Base-by-base conservation (phyloP, 2,888 invertebrate genomes). In the Tyria jacobaeae region DNA sequence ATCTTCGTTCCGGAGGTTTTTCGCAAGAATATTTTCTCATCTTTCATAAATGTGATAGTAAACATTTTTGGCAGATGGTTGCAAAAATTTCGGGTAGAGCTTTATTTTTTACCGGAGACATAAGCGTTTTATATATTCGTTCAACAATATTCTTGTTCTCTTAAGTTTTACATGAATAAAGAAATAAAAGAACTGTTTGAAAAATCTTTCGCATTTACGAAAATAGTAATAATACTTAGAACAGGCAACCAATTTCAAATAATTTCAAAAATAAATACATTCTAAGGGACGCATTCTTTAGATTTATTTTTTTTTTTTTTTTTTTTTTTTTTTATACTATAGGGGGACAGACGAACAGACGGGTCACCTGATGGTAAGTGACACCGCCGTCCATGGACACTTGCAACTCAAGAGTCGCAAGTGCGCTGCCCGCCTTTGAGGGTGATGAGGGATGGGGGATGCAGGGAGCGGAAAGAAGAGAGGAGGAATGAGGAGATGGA, bases 11-110 rank as follows among this genome's bases (percentile, higher is more conserved):
- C 48, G 56, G 12, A 31, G 31, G 17, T 39, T 50, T 57, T 57
- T 50, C 31, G 31, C 24, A 58, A 39, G 60, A 67, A 75, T 69
- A 69, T 67, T 72, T 72, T 60, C 64, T 56, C 73, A 61, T 70
- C 66, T 62, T 64, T 67, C 64, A 64, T 72, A 75, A 75, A 69
- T 57, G 61, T 34, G 61, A 35, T 59, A 71, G 72, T 71, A 73
- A 75, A 75, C 63, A 75, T 72, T 75, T 75, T 75, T 62, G 57
- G 73, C 69, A 75, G 75, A 75, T 70, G 73, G 60, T 35, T 48
- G 64, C 59, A n/a, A 59, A 62, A 71, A 49, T 49, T n/a, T 44
- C 39, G 17, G 49, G 24, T 25, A 25, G n/a, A 37, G 52, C 24
- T 39, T 37, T 39, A 35, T 25, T 53, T 34, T 52, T 37, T 12